A percentile compares a stretch with the other conserved stretches of the same genome.
Evolutionary conservation across 2,113 vertebrate genomes (phyloP).

Genomic region (Chionomys nivalis): DNA sequence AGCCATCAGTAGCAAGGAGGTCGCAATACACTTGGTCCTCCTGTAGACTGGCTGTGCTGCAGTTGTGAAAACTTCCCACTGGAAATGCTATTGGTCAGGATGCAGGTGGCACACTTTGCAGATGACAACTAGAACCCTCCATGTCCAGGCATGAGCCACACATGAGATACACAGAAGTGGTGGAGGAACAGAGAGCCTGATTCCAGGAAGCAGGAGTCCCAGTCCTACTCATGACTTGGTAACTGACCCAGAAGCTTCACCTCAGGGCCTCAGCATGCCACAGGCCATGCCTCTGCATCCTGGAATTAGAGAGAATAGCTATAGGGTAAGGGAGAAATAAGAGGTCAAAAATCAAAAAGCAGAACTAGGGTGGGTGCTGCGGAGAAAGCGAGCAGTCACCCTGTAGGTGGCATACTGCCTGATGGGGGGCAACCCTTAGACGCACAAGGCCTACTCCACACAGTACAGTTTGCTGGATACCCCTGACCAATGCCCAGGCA

Average conservation of each 20-base stretch:
- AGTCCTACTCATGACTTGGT: not conserved
- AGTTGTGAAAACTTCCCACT: not conserved
- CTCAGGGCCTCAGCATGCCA: not conserved
- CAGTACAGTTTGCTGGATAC: fast-evolving
- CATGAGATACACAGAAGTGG: not conserved
- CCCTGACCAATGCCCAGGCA: fast-evolving
- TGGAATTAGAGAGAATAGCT: not conserved
- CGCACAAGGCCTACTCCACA: not conserved
- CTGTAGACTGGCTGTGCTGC: fast-evolving
- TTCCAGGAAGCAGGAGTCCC: too few species aligned
- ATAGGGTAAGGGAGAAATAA: not conserved
- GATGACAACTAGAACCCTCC: fast-evolving
- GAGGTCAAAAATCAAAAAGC: not conserved
- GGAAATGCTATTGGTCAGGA: not conserved
- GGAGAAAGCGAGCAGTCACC: not conserved
- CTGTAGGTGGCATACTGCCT: too few species aligned
- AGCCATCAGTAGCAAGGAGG: not conserved
- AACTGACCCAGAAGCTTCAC: too few species aligned
- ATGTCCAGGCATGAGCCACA: not conserved
- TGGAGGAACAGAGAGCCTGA: not conserved
- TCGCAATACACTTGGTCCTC: not conserved
- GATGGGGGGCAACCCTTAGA: not conserved
- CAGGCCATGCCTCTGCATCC: not conserved
- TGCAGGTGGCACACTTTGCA: fast-evolving
- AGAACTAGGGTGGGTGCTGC: not conserved